A percentile compares a stretch with the other conserved stretches of the same genome.
phyloP scores from a whole-genome alignment of 2,113 vertebrate genomes.

The Malurus elegans region DNA sequence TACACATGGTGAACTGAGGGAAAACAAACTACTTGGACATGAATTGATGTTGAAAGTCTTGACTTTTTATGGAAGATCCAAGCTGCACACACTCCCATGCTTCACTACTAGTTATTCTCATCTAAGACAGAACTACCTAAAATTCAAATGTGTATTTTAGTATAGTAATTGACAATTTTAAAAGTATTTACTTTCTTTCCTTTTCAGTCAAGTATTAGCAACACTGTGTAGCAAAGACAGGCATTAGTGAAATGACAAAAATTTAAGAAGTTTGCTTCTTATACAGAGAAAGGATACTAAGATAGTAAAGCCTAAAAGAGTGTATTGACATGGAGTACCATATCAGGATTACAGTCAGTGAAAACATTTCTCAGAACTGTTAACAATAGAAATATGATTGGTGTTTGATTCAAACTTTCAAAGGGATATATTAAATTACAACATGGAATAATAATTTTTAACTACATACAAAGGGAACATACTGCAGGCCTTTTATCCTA shows the following conservation, averaged over 20 bases:
- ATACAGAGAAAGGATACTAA: neutral
- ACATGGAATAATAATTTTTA: neutral
- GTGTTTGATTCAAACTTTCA: neutral
- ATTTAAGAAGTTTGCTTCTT: neutral
- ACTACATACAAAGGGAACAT: neutral
- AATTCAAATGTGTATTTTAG: neutral
- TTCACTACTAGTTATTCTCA: neutral
- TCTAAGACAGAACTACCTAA: neutral
- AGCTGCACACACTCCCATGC: neutral
- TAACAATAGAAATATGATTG: neutral
- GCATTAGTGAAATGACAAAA: neutral
- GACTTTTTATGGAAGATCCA: neutral
- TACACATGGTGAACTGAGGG: neutral
- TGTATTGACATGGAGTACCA: neutral
- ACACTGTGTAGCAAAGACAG: neutral
- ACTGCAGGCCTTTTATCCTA: neutral
- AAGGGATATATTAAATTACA: neutral
- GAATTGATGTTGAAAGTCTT: neutral
- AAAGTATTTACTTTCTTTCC: neutral
- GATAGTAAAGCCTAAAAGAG: neutral
- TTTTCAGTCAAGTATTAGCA: neutral
- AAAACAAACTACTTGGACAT: neutral
- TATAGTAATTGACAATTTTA: neutral
- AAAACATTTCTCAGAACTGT: neutral
- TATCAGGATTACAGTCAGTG: neutral